phyloP scores from a whole-genome alignment of 2,113 vertebrate genomes.

The Dromas ardeola region DNA sequence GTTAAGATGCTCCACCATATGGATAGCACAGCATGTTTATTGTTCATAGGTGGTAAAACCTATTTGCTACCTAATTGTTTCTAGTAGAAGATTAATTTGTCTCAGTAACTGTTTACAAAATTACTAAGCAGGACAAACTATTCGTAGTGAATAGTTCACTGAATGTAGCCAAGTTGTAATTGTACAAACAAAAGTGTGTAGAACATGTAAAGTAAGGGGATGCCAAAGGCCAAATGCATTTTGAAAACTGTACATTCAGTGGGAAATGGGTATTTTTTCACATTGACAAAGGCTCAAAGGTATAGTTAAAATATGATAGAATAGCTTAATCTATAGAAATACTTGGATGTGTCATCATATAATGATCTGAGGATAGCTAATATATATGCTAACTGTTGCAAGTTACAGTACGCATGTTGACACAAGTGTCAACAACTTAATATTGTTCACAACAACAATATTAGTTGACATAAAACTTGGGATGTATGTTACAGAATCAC shows the following conservation, averaged over 20 bases:
- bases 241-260: not conserved
- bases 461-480: not conserved
- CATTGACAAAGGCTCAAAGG: not conserved
- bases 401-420: not conserved
- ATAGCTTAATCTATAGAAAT: not conserved
- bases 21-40: not conserved
- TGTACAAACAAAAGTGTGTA: not conserved
- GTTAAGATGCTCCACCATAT: not conserved
- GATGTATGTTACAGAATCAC: not conserved
- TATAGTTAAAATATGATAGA: not conserved
- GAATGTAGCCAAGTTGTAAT: not conserved
- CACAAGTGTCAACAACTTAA: not conserved
- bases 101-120: not conserved
- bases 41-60: not conserved
- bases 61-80: not conserved
- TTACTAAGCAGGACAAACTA: not conserved
- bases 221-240: not conserved
- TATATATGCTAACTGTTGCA: not conserved
- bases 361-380: not conserved
- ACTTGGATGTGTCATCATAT: not conserved
- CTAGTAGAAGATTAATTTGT: not conserved
- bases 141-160: not conserved
- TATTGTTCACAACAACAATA: not conserved
- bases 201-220: not conserved
- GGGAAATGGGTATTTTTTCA: not conserved